phyloP scores from a whole-genome alignment of 1,140 invertebrate species.

The Hycleus phaleratus region DNA sequence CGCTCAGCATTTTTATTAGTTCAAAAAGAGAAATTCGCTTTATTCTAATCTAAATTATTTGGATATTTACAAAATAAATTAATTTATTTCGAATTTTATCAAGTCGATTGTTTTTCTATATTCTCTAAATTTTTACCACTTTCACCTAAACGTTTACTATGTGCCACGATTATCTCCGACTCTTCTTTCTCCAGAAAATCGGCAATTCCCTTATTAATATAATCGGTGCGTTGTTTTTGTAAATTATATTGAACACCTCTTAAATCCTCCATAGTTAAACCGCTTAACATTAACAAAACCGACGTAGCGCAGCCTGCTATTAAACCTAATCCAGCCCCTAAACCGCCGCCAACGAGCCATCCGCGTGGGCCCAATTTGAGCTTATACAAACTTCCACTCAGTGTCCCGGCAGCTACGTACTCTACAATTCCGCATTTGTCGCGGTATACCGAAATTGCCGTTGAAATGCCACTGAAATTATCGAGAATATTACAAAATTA shows the following conservation, averaged over 20 bases:
- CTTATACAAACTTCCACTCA: slow-evolving; percentile 57
- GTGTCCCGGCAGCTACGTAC: slow-evolving; percentile 52
- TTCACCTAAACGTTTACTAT: slow-evolving; percentile 18
- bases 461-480: slow-evolving; percentile 47
- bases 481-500: background rate
- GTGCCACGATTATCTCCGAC: slow-evolving; percentile 20
- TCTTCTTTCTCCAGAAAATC: slow-evolving; percentile 27
- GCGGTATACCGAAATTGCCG: slow-evolving; percentile 55
- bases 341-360: slow-evolving; percentile 51
- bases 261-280: slow-evolving; percentile 47
- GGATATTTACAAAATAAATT: slow-evolving; percentile 3
- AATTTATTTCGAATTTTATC: too few species aligned
- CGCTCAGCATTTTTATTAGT: too few species aligned
- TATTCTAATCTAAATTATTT: background rate
- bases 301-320: slow-evolving; percentile 44
- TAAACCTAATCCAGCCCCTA: slow-evolving; percentile 47
- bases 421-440: slow-evolving; percentile 57
- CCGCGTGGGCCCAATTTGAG: slow-evolving; percentile 54
- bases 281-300: slow-evolving; percentile 44
- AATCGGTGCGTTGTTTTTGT: slow-evolving; percentile 35
- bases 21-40: too few species aligned
- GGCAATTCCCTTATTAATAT: slow-evolving; percentile 31
- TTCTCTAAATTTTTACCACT: slow-evolving; percentile 24
- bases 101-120: slow-evolving; percentile 8
- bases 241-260: slow-evolving; percentile 47